These are phyloP conservation scores for Semicossyphus pulcher DNA, from an alignment of 2,113 vertebrate genomes.

Conservation along the genomic window DNA sequence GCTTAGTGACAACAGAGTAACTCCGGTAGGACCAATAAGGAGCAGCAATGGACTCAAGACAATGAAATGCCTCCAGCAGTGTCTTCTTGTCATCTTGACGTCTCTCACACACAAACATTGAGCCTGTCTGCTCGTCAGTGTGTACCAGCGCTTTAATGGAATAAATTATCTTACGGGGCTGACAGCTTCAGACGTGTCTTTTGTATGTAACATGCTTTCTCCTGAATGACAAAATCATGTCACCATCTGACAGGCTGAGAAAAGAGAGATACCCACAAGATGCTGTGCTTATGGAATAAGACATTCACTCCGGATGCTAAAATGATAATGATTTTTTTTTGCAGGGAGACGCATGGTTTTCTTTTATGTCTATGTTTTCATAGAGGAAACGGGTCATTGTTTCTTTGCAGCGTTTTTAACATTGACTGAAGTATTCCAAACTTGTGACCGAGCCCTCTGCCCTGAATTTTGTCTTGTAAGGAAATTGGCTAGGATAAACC, in stretches of 20 bases:
- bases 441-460: not conserved
- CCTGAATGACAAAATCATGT: slow-evolving; percentile 47
- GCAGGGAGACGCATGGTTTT: not conserved
- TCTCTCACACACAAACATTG: slow-evolving; percentile 50
- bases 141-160: slow-evolving; percentile 62
- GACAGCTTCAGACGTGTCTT: slow-evolving; percentile 53
- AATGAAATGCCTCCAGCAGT: slow-evolving; percentile 45
- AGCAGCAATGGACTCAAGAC: slow-evolving; percentile 32
- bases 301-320: not conserved
- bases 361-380: not conserved
- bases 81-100: slow-evolving; percentile 56
- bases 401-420: not conserved
- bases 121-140: slow-evolving; percentile 56
- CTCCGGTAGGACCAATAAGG: slow-evolving; percentile 1
- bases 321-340: not conserved
- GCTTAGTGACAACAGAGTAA: slow-evolving; percentile 25
- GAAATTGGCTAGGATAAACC: slow-evolving; percentile 33
- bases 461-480: slow-evolving; percentile 10
- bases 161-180: slow-evolving; percentile 56
- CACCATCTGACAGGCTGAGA: slow-evolving; percentile 42
- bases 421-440: not conserved
- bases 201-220: slow-evolving; percentile 42
- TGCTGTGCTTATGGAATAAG: slow-evolving; percentile 18
- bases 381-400: not conserved
- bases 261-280: slow-evolving; percentile 7